phyloP scores from a whole-genome alignment of 2,888 invertebrate species.

The Melipona bicolor region DNA sequence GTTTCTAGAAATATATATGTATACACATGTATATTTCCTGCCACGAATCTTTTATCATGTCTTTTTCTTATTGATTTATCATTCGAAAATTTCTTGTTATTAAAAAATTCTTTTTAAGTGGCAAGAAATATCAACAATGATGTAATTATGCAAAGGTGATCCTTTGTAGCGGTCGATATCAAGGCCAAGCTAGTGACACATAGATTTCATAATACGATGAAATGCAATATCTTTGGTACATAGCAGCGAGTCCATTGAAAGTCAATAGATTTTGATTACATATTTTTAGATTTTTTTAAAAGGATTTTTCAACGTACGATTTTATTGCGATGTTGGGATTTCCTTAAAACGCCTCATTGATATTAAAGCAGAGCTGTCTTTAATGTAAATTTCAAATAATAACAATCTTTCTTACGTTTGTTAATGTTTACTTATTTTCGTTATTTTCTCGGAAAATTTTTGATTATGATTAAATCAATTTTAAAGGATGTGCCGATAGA shows the following conservation, averaged over 20 bases:
- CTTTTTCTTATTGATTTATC: background rate
- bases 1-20: conserved; percentile 1
- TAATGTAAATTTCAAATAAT: conserved; percentile 1
- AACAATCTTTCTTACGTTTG: background rate
- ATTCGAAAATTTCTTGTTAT: conserved; percentile 4
- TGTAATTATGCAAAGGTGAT: conserved; percentile 47
- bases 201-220: conserved; percentile 57
- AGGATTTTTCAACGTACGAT: background rate
- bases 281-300: background rate
- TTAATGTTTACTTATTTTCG: background rate
- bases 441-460: background rate
- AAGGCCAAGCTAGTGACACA: conserved; percentile 73
- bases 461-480: conserved; percentile 35
- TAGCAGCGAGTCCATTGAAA: background rate
- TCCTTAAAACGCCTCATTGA: conserved; percentile 3
- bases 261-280: background rate
- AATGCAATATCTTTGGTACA: conserved; percentile 29
- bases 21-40: background rate
- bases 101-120: conserved; percentile 34
- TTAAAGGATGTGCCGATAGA: conserved; percentile 27
- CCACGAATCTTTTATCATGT: background rate
- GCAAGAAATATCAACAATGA: conserved; percentile 48
- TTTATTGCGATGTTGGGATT: background rate
- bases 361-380: conserved; percentile 11
- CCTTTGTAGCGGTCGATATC: conserved; percentile 76